Evolutionary conservation across 1,140 invertebrate genomes (phyloP).

Genomic region (Camponotus pennsylvanicus): DNA sequence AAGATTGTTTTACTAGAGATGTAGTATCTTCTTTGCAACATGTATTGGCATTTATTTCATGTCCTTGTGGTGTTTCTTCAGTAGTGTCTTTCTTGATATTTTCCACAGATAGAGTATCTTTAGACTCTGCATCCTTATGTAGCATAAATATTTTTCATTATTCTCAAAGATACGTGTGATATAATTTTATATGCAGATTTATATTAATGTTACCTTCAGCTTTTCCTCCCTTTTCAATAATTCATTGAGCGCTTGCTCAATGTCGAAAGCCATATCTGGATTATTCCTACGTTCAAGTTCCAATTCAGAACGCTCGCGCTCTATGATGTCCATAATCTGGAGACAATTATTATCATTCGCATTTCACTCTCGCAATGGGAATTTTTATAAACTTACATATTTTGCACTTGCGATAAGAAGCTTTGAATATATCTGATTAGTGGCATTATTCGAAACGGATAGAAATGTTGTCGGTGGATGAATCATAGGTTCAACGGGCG

Average conservation of each 20-base stretch:
- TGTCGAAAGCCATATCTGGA: conserved; percentile 90
- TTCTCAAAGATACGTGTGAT: background rate
- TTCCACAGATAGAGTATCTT: conserved; percentile 12
- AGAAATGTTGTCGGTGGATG: conserved; percentile 80
- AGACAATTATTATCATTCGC: conserved; percentile 14
- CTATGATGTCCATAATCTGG: conserved; percentile 89
- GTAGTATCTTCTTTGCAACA: conserved; percentile 32
- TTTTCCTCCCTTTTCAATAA: conserved; percentile 85
- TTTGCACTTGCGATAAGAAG: conserved; percentile 90
- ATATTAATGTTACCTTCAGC: conserved; percentile 61
- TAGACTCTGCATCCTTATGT: conserved; percentile 1
- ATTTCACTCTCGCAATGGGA: background rate
- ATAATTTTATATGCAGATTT: background rate
- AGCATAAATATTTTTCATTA: conserved; percentile 24
- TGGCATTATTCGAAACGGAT: conserved; percentile 84
- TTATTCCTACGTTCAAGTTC: conserved; percentile 88
- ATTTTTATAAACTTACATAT: conserved; percentile 85
- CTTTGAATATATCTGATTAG: conserved; percentile 90
- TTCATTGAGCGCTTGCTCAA: conserved; percentile 92
- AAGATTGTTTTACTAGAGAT: conserved; percentile 36
- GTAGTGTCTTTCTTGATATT: conserved; percentile 24
- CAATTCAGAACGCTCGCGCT: conserved; percentile 91
- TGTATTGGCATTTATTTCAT: conserved; percentile 16
- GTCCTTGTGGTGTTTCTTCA: conserved; percentile 23
- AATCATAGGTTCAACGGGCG: conserved; percentile 86